Base-by-base conservation (phyloP, 2,888 invertebrate genomes). In the Eudiplozoon nipponicum region DNA sequence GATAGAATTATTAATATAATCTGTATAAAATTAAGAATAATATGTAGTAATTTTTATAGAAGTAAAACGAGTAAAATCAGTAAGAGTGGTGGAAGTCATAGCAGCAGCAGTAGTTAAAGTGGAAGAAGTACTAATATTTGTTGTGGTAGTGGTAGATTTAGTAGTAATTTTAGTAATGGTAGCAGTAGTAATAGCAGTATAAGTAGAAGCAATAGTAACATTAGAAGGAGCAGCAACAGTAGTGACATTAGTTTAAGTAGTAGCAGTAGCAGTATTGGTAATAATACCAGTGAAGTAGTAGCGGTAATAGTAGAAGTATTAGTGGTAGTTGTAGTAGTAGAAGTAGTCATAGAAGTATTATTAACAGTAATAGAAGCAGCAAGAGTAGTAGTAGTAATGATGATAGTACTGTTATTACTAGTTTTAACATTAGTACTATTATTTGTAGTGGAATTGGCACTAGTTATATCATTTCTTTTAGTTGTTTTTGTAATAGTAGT, bases 401-500 rank as follows among this genome's bases (percentile, higher is more conserved):
- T 36, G 26, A 26, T 36, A 36, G 36, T 36, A 36, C 26, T 36
- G 26, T 19, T 36, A 36, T 19, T 36, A 36, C 26, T 36, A 36
- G 36, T 36, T 26, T 19, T 36, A 36, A 26, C 26, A 36, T 19
- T 36, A 36, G 36, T 36, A 36, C 26, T 36, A 36, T 19, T 36
- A 36, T 19, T 36, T 26, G 36, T 36, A 36, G 36, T 36, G 26
- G 36, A 26, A 36, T 19, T 36, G 26, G 36, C 26, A 36, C 26
- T 36, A 36, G 36, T 36, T 26, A 26, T 36, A 36, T 19, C 26
- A 36, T 19, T 36, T 26, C 26, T 36, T 26, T 34, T 37, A 37
- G 38, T 37, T 36, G 38, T 37, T 36, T 34, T 37, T 36, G 38
- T 37, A 37, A 35, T 37, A 37, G 38, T 37, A 37, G 38, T 37